Evolutionary conservation across 2,113 vertebrate species (phyloP).

Genomic region (Etheostoma cragini): DNA sequence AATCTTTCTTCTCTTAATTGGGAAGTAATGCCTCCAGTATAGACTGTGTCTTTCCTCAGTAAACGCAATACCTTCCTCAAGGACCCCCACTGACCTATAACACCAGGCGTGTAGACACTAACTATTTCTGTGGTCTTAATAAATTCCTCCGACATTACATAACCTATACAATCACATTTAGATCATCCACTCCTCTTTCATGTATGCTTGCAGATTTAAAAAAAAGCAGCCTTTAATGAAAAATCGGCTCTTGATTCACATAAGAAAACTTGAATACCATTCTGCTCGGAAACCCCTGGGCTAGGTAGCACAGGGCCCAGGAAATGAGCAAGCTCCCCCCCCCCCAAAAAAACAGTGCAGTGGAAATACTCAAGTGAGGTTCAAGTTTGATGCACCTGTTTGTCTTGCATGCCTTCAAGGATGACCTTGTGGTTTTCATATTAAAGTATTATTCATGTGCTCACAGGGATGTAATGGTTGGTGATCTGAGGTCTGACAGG

Average conservation of each 20-base stretch:
- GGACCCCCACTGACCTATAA: constrained; percentile 11
- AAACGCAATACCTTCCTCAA: not conserved
- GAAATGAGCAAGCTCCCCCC: constrained; percentile 41
- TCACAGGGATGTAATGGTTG: constrained; percentile 29
- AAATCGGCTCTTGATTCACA: constrained; percentile 66
- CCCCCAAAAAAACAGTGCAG: not conserved
- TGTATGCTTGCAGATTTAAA: constrained; percentile 52
- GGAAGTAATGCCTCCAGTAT: not conserved
- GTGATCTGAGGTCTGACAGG: constrained; percentile 21
- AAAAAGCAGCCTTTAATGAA: constrained; percentile 74
- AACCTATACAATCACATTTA: constrained; percentile 46
- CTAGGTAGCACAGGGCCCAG: constrained; percentile 54
- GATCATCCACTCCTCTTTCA: constrained; percentile 64
- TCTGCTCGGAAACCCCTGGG: constrained; percentile 65
- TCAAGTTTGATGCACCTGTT: constrained; percentile 39
- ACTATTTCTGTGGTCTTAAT: constrained; percentile 8
- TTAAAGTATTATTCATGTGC: constrained; percentile 40
- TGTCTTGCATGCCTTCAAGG: constrained; percentile 39
- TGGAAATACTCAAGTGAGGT: constrained; percentile 39
- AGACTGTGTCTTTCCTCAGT: not conserved
- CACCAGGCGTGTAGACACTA: constrained; percentile 17
- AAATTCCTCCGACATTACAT: constrained; percentile 42
- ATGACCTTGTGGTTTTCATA: constrained; percentile 58
- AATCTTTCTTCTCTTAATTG: not conserved
- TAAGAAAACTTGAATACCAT: constrained; percentile 71